A percentile compares a stretch with the other conserved stretches of the same genome.
Evolutionary conservation across 2,888 invertebrate genomes (phyloP).

Genomic region (Leptura quadrifasciata): DNA sequence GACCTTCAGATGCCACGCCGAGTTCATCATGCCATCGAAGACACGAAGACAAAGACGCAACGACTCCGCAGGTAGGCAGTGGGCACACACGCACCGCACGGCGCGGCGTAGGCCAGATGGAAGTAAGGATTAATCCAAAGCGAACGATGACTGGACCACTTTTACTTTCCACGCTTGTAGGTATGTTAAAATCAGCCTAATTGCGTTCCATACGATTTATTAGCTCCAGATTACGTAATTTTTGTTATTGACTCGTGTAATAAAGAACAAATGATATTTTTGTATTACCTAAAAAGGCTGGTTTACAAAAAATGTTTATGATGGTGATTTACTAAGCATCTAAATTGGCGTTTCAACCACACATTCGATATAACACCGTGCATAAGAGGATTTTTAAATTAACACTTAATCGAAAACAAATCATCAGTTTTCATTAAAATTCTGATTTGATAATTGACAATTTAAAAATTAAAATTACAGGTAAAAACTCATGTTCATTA

Average conservation of each 20-base stretch:
- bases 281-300: no score
- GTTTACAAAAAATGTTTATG: no score
- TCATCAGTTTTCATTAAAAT: no score
- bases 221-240: constrained; percentile 24
- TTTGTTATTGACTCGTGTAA: constrained; percentile 2
- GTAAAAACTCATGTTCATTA: no score
- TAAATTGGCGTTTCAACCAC: no score
- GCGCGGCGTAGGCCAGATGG: constrained; percentile 44
- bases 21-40: constrained; percentile 50
- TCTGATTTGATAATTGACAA: no score
- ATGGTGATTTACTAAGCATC: no score
- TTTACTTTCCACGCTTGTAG: constrained; percentile 60
- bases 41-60: constrained; percentile 53
- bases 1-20: constrained; percentile 63
- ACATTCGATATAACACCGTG: no score
- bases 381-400: no score
- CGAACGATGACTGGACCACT: constrained; percentile 57
- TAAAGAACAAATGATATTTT: no score
- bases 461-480: no score
- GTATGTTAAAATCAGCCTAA: constrained; percentile 41
- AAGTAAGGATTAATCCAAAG: constrained; percentile 32
- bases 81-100: constrained; percentile 44
- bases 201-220: constrained; percentile 44
- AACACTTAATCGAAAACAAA: no score
- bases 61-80: constrained; percentile 46